Conservation (phyloP, 2,888 invertebrate genomes). For the Hydrotaea cyrtoneurina region DNA sequence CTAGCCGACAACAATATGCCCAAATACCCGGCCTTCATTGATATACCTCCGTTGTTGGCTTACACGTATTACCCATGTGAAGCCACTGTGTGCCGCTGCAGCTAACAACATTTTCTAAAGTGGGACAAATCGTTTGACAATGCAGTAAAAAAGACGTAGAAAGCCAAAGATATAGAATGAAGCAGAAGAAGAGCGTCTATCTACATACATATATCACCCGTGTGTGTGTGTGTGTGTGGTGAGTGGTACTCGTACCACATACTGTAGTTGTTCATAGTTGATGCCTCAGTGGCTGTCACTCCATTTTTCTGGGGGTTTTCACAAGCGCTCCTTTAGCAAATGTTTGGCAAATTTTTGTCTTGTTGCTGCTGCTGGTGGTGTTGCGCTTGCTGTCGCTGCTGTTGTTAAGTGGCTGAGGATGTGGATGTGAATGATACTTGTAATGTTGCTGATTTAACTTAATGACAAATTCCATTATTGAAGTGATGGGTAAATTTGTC, state of each 20-base stretch:
- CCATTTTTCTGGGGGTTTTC: conserved; percentile 25
- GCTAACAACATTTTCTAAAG: conserved; percentile 47
- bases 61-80: background rate
- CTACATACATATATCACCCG: too few relatives aligned
- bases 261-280: conserved; percentile 29
- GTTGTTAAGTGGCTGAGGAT: conserved; percentile 58
- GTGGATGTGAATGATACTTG: conserved; percentile 54
- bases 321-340: conserved; percentile 27
- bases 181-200: conserved; percentile 1
- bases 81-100: background rate
- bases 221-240: background rate
- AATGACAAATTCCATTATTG: conserved; percentile 63
- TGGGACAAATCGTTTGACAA: conserved; percentile 63
- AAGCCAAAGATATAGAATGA: background rate
- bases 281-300: conserved; percentile 18
- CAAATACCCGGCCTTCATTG: too few relatives aligned
- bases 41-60: too few relatives aligned
- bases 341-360: conserved; percentile 45
- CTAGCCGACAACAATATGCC: background rate
- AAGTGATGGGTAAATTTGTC: conserved; percentile 58
- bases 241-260: conserved; percentile 11
- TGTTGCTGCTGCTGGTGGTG: conserved; percentile 4
- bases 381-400: conserved; percentile 33
- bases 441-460: conserved; percentile 64
- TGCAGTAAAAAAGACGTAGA: conserved; percentile 50